These are phyloP conservation scores for Spilarctia lutea DNA, from an alignment of 2,888 invertebrate genomes.

Conservation along the genomic window DNA sequence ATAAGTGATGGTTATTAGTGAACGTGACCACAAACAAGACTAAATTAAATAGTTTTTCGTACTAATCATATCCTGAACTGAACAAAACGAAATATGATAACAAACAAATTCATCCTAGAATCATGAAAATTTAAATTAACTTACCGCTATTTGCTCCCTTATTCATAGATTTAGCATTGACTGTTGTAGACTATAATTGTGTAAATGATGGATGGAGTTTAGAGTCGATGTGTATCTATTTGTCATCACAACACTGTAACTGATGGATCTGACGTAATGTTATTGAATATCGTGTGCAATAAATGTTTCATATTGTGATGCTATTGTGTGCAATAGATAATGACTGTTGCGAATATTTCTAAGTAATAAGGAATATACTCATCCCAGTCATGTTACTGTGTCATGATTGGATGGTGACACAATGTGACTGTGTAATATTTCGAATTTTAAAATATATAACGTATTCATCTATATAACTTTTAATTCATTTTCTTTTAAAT, in stretches of 20 bases:
- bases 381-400: not conserved
- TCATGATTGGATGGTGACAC: no score
- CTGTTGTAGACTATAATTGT: conserved; percentile 10
- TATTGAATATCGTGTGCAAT: not conserved
- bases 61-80: not conserved
- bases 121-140: not conserved
- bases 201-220: conserved; percentile 11
- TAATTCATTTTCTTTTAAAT: no score
- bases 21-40: not conserved
- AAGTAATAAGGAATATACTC: not conserved
- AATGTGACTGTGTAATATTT: no score
- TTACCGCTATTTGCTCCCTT: not conserved
- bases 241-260: conserved; percentile 18
- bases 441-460: no score
- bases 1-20: not conserved
- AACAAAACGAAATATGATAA: not conserved
- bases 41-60: not conserved
- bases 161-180: not conserved
- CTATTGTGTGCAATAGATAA: not conserved
- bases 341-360: conserved; percentile 6
- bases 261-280: conserved; percentile 12
- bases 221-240: not conserved
- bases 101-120: no score
- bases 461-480: not conserved
- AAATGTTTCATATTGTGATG: not conserved